A percentile compares a stretch with the other conserved stretches of the same genome.
phyloP scores from a whole-genome alignment of 2,113 vertebrate genomes.

The Coreoperca whiteheadi region DNA sequence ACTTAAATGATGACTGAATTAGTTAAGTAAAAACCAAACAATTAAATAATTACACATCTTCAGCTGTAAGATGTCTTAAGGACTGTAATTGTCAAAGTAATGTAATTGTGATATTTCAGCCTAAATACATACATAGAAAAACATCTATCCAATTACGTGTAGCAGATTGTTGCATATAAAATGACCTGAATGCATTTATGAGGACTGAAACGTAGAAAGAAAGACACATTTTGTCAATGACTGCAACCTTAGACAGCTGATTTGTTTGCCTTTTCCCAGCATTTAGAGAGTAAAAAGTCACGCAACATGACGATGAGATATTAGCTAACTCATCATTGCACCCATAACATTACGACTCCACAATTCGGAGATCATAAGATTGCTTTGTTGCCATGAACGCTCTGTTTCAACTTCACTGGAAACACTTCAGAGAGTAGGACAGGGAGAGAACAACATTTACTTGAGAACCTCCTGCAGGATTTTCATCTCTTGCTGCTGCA shows the following conservation, averaged over 20 bases:
- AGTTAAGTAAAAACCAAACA: not conserved
- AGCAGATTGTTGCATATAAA: no score
- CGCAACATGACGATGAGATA: not conserved
- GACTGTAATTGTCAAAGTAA: no score
- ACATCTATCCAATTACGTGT: not conserved
- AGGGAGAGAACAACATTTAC: constrained; percentile 78
- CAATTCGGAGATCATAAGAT: not conserved
- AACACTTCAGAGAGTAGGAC: not conserved
- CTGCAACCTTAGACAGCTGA: not conserved
- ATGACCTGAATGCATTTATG: no score
- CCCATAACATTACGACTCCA: not conserved
- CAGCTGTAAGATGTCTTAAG: no score
- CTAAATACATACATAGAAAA: not conserved
- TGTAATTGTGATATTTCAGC: not conserved
- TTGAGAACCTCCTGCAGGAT: constrained; percentile 95
- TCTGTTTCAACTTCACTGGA: not conserved
- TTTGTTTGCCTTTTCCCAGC: not conserved
- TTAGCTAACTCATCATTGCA: not conserved
- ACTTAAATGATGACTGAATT: not conserved
- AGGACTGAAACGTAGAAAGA: no score
- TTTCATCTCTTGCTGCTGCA: constrained; percentile 96
- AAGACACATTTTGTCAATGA: no score
- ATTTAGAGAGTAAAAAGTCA: not conserved
- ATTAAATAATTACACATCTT: not conserved
- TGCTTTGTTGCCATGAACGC: not conserved